phyloP scores from a whole-genome alignment of 2,888 invertebrate genomes.

The Agrilus biguttatus region DNA sequence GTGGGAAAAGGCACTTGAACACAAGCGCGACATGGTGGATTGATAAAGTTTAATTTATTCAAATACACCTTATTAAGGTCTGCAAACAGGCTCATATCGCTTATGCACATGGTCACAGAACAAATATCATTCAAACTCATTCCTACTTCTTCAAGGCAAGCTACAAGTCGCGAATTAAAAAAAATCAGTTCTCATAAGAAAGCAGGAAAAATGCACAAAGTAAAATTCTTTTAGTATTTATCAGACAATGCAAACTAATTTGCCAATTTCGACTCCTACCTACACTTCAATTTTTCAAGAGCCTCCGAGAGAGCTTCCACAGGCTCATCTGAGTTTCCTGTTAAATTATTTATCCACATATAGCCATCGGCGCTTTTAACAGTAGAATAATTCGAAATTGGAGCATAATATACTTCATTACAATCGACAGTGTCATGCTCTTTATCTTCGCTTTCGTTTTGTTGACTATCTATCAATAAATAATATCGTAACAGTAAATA shows the following conservation, averaged over 20 bases:
- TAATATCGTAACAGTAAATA: background rate
- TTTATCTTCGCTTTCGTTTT: slow-evolving; percentile 6
- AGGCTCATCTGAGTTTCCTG: slow-evolving; percentile 52
- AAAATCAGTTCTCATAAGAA: too few relatives aligned
- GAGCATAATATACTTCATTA: background rate
- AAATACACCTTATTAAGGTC: slow-evolving; percentile 66
- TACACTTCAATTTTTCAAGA: slow-evolving; percentile 65
- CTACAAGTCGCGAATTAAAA: slow-evolving; percentile 26
- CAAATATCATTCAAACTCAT: slow-evolving; percentile 53
- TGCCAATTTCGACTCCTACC: slow-evolving; percentile 33
- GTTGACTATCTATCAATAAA: background rate
- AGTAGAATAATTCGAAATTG: slow-evolving; percentile 1
- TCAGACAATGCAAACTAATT: too few relatives aligned
- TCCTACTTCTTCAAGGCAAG: slow-evolving; percentile 34
- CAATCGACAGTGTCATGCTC: slow-evolving; percentile 6
- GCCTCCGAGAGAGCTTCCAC: slow-evolving; percentile 54
- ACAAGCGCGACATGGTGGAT: slow-evolving; percentile 78
- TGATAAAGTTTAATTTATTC: slow-evolving; percentile 54
- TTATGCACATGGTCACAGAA: slow-evolving; percentile 71
- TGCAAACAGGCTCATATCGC: slow-evolving; percentile 67
- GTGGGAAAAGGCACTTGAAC: slow-evolving; percentile 58
- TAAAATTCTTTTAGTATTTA: too few relatives aligned
- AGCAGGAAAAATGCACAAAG: background rate
- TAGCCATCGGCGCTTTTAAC: slow-evolving; percentile 47
- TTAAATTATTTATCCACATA: slow-evolving; percentile 72